A percentile compares a stretch with the other conserved stretches of the same genome.
Evolutionary conservation across 1,140 invertebrate species (phyloP).

Genomic region (Acromyrmex heyeri): DNA sequence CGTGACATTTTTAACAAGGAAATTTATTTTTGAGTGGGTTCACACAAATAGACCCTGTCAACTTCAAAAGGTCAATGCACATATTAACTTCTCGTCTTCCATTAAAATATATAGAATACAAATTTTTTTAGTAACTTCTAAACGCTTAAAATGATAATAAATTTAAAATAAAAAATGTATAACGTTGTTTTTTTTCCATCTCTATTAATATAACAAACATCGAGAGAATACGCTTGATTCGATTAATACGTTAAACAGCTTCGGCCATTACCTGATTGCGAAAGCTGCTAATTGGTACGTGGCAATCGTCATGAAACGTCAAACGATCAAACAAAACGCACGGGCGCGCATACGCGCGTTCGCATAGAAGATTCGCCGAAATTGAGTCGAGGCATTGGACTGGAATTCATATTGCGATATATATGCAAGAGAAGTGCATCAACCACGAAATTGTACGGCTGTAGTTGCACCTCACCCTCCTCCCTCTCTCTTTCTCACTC

Average conservation of each 20-base stretch:
- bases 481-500: background rate
- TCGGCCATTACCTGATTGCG: background rate
- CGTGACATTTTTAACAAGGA: no score
- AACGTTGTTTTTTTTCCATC: background rate
- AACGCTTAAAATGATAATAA: background rate
- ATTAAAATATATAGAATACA: background rate
- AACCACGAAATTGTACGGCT: conserved; percentile 66
- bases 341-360: conserved; percentile 40
- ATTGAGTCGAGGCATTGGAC: conserved; percentile 46
- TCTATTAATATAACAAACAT: background rate
- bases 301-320: conserved; percentile 20
- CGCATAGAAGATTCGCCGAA: conserved; percentile 49
- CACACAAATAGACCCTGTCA: no score
- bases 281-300: conserved; percentile 31
- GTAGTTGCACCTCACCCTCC: conserved; percentile 48
- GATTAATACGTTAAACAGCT: background rate
- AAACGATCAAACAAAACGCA: conserved; percentile 59
- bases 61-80: no score
- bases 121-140: background rate
- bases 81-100: background rate
- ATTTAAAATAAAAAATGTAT: background rate
- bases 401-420: conserved; percentile 58
- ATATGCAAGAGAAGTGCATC: conserved; percentile 47
- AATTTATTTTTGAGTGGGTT: no score
- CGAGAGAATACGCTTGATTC: background rate